Base-by-base conservation (phyloP, 1,140 invertebrate genomes). In the Temnothorax curvispinosus region DNA sequence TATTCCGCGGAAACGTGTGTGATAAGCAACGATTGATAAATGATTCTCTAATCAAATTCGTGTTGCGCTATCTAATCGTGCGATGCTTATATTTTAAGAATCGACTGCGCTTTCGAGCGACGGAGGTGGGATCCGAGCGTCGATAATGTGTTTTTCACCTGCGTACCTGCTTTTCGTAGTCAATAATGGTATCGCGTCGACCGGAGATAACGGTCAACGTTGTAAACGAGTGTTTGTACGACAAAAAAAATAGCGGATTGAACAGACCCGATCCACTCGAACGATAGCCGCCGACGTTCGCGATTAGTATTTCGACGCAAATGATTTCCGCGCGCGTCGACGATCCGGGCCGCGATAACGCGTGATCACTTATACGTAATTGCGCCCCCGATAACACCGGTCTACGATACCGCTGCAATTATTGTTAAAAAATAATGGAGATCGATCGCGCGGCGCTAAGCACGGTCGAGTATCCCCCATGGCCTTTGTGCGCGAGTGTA, bases 391-490 rank as follows among this genome's bases (percentile, higher is more conserved):
- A 80, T 75, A 84, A 71, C n/a, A 50, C 56, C 65, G 52, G 71
- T 58, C 44, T 77, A 56, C 27, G 50, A 87, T 85, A 85, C 44
- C 38, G 54, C 32, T 11, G 47, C 47, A 32, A 65, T 75, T 77
- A 85, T 87, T 69, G 18, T 41, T 81, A 72, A 71, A 76, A 84
- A 85, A 75, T 85, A 88, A 87, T 85, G 15, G 50, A 67, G 32
- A 47, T 60, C 18, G 77, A 87, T 88, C 71, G 72, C 52, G 50
- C 52, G 50, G 64, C 44, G 32, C 11, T 21, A 56, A 58, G 62
- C 76, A 21, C 71, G 52, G 35, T 56, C 35, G 5, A 21, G 32
- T 35, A 50, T 77, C 3, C 4, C 56, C 5, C 35, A 80, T 56
- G 72, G 74, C 86, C 56, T 85, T 88, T 44, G 50, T 69, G 56